These are phyloP conservation scores for Actenoides lindsayi DNA, from an alignment of 2,113 vertebrate species.

Conservation along the genomic window DNA sequence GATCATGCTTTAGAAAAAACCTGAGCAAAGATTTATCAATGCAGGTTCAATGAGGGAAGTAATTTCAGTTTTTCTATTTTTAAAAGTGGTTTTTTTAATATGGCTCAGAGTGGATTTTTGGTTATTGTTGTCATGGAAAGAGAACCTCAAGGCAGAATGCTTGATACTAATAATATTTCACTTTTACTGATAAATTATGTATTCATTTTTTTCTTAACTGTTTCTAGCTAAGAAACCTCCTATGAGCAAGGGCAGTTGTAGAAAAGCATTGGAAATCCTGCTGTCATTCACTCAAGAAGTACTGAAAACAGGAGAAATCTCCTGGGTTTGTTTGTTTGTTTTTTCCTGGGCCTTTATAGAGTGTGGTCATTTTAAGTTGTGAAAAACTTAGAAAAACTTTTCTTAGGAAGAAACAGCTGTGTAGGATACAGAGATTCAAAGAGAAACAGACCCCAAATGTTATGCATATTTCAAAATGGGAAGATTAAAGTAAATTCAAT, in stretches of 20 bases:
- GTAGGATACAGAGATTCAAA: neutral
- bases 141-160: neutral
- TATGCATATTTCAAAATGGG: neutral
- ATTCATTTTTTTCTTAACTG: neutral
- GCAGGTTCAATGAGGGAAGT: neutral
- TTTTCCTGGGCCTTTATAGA: neutral
- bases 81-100: neutral
- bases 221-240: neutral
- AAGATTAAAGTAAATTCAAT: neutral
- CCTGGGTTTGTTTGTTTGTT: neutral
- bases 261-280: neutral
- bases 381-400: constrained; percentile 26
- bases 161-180: neutral
- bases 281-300: neutral
- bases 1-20: neutral
- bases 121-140: neutral
- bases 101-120: neutral
- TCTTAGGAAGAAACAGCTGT: neutral
- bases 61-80: neutral
- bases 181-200: neutral
- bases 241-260: neutral
- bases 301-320: neutral
- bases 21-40: neutral
- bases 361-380: neutral
- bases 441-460: neutral